A percentile compares a stretch with the other conserved stretches of the same genome.
Conservation (phyloP, 2,888 invertebrate species). For the Pseudeuparius sepicola region DNA sequence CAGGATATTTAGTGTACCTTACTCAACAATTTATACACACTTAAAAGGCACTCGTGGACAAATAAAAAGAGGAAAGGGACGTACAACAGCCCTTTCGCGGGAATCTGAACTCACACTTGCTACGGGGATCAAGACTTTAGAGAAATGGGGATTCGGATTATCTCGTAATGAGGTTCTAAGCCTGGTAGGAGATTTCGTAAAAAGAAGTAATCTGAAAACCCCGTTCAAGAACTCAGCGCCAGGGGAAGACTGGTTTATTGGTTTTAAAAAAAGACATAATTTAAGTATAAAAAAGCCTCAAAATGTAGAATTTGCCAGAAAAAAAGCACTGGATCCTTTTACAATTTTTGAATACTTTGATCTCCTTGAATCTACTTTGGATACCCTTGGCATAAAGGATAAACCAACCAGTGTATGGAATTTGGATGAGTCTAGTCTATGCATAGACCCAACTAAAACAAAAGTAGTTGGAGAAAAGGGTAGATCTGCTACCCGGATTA, state of each 20-base stretch:
- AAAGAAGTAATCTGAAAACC: slow-evolving; percentile 5
- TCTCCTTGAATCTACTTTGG: too few species aligned
- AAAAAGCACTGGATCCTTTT: slow-evolving; percentile 12
- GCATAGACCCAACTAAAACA: slow-evolving; percentile 7
- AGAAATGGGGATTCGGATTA: too few species aligned
- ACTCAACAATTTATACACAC: too few species aligned
- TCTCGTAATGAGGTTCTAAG: slow-evolving; percentile 1
- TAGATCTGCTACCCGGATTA: slow-evolving; percentile 7
- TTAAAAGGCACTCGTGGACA: too few species aligned
- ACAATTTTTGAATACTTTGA: slow-evolving; percentile 13
- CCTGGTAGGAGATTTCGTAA: neutral
- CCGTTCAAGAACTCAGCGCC: slow-evolving; percentile 6
- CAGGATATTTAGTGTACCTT: too few species aligned
- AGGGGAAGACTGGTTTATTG: slow-evolving; percentile 13
- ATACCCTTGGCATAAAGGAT: slow-evolving; percentile 4
- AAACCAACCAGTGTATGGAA: slow-evolving; percentile 12
- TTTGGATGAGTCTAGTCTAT: slow-evolving; percentile 7
- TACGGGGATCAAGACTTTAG: too few species aligned
- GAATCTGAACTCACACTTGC: too few species aligned
- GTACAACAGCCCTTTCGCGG: too few species aligned
- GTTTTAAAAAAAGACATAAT: slow-evolving; percentile 9
- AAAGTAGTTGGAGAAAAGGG: slow-evolving; percentile 12
- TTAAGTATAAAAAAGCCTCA: slow-evolving; percentile 14
- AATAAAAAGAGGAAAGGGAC: too few species aligned
- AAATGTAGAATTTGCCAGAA: slow-evolving; percentile 13